Percentiles rank a stretch among this genome's conserved stretches.
phyloP scores from a whole-genome alignment of 2,113 vertebrate species.

The Cyphomyrus discorhynchus region DNA sequence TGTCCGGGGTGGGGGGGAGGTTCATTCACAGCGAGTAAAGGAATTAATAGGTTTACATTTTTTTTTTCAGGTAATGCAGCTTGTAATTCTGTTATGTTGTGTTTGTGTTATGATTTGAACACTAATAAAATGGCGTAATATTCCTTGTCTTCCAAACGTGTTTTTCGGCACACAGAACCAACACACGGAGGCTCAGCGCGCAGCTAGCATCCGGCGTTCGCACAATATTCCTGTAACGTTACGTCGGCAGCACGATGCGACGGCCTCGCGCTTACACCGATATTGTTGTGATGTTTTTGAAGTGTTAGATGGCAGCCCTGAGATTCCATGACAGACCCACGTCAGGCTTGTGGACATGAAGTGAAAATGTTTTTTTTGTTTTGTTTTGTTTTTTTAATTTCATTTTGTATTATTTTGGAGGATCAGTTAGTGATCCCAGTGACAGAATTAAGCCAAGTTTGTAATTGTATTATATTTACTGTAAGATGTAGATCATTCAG shows the following conservation, averaged over 20 bases:
- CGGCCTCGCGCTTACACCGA: conserved; percentile 53
- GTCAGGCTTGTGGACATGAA: conserved; percentile 78
- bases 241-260: background rate
- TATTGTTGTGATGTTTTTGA: conserved; percentile 57
- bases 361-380: conserved; percentile 76
- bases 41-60: conserved; percentile 39
- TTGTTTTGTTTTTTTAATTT: conserved; percentile 38
- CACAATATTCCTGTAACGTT: conserved; percentile 51
- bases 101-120: conserved; percentile 67
- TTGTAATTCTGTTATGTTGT: conserved; percentile 38
- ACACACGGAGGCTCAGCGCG: conserved; percentile 54
- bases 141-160: conserved; percentile 82
- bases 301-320: conserved; percentile 64
- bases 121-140: conserved; percentile 66
- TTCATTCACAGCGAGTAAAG: conserved; percentile 43
- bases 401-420: conserved; percentile 62
- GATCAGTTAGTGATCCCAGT: conserved; percentile 90
- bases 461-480: conserved; percentile 98
- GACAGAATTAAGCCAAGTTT: conserved; percentile 98
- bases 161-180: conserved; percentile 56
- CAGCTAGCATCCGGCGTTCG: conserved; percentile 55
- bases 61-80: conserved; percentile 35
- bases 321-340: conserved; percentile 60
- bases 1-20: conserved; percentile 34
- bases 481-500: conserved; percentile 99